Base-by-base conservation (phyloP, 2,797 vertebrate species). In the Rhinatrema bivittatum region DNA sequence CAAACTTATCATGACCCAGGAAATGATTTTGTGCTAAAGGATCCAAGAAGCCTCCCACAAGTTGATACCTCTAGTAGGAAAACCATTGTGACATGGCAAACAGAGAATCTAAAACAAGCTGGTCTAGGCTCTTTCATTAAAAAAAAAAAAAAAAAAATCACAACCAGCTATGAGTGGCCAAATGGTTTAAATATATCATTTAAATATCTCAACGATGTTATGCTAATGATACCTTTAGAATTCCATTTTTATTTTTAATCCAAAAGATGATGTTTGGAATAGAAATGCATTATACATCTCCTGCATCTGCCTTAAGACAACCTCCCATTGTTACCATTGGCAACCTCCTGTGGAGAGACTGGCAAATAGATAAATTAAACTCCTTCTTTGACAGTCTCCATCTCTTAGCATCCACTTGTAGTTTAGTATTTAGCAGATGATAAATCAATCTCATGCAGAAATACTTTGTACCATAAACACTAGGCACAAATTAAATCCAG, bases 321-420 rank as follows among this genome's bases (percentile, higher is more conserved):
- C 50, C 42, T 46, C 37, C 35, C 62, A 59, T 57, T 58, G 51
- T 25, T 62, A 44, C 55, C 65, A 42, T 56, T 58, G 62, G 52
- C 52, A 50, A 34, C 33, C 46, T 65, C 42, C n/a, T 51, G 49
- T 53, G 49, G 53, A 55, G 65, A 56, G 56, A 36, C 36, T 46
- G 46, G 48, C 30, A 64, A 62, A 67, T 56, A 52, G 41, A 61
- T 51, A 57, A 65, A 65, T 70, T 63, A 60, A 60, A 46, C 50
- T 53, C 36, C n/a, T 20, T 52, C 43, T 56, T 46, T 48, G 63
- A 47, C 49, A 60, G 38, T 47, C 37, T 53, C 56, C 51, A 41
- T 65, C 9, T 42, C 8, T 12, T 30, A 34, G 31, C 41, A 41
- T 45, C 38, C 41, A 46, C 25, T 45, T 38, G 42, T 31, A 8